These are phyloP conservation scores for Drosophila chauvacae DNA, from an alignment of 1,140 invertebrate species.

Conservation along the genomic window DNA sequence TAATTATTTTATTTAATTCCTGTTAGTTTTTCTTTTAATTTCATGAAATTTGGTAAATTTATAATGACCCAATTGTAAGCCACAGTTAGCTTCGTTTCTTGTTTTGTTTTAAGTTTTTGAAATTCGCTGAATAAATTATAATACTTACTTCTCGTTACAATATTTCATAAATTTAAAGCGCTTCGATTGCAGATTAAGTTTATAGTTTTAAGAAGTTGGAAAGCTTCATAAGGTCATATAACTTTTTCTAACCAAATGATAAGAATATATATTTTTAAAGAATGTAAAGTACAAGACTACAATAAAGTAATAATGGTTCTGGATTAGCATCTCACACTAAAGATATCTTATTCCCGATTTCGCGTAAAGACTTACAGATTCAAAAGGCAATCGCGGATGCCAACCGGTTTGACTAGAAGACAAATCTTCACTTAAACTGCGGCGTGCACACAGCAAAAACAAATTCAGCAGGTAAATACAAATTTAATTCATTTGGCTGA, in stretches of 20 bases:
- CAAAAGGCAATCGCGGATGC: not conserved
- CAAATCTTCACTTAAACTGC: constrained; percentile 51
- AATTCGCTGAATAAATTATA: not conserved
- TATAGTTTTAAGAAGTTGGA: not conserved
- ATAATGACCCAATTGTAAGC: no score
- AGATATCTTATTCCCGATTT: not conserved
- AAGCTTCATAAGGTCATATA: not conserved
- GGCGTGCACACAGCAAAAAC: constrained; percentile 18
- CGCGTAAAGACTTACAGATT: constrained; percentile 27
- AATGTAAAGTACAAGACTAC: no score
- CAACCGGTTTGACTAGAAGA: constrained; percentile 54
- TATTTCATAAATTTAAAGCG: not conserved
- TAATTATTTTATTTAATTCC: no score
- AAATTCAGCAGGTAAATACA: constrained; percentile 34
- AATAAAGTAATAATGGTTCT: not conserved
- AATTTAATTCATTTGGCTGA: constrained; percentile 43
- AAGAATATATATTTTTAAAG: not conserved
- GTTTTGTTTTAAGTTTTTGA: not conserved
- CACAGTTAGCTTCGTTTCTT: no score
- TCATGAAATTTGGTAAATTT: no score
- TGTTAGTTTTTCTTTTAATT: no score
- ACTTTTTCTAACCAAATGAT: not conserved
- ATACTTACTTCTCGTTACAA: not conserved
- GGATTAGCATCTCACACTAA: not conserved
- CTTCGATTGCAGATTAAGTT: not conserved